Evolutionary conservation across 2,113 vertebrate genomes (phyloP).

Genomic region (Urocolius indicus): DNA sequence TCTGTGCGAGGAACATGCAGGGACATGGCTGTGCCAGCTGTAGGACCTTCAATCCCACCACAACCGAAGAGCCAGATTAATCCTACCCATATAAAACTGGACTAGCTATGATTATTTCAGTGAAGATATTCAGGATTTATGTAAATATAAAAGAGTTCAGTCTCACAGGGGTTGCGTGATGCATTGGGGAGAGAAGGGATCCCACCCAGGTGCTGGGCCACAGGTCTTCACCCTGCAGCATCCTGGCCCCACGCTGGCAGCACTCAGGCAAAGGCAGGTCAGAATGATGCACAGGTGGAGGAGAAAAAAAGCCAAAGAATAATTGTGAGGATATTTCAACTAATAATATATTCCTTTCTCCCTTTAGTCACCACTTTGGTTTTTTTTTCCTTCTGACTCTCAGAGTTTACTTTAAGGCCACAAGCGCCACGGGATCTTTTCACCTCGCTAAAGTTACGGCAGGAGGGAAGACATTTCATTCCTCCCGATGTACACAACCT

Average conservation of each 20-base stretch:
- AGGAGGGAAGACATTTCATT: conserved; percentile 16
- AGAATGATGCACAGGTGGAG: background rate
- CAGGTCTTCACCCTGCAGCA: background rate
- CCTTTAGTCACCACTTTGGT: background rate
- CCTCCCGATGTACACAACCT: conserved; percentile 25
- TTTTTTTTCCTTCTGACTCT: background rate
- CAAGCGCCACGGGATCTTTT: background rate
- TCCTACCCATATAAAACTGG: background rate
- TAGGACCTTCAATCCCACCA: background rate
- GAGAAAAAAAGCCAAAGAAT: background rate
- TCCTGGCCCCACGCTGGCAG: rapidly evolving
- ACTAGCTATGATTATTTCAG: background rate
- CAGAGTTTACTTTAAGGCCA: background rate
- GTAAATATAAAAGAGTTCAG: background rate
- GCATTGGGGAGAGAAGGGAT: background rate
- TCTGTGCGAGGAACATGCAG: rapidly evolving
- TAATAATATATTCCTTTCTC: background rate
- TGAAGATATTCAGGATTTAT: background rate
- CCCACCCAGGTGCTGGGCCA: background rate
- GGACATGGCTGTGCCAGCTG: background rate
- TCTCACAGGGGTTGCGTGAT: rapidly evolving
- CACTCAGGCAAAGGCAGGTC: rapidly evolving
- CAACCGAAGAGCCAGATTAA: background rate
- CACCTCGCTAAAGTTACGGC: background rate
- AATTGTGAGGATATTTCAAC: background rate